Evolutionary conservation across 2,797 vertebrate species (phyloP), one percentile per base, ranked within the genome.

Genomic region (Allobates femoralis): DNA sequence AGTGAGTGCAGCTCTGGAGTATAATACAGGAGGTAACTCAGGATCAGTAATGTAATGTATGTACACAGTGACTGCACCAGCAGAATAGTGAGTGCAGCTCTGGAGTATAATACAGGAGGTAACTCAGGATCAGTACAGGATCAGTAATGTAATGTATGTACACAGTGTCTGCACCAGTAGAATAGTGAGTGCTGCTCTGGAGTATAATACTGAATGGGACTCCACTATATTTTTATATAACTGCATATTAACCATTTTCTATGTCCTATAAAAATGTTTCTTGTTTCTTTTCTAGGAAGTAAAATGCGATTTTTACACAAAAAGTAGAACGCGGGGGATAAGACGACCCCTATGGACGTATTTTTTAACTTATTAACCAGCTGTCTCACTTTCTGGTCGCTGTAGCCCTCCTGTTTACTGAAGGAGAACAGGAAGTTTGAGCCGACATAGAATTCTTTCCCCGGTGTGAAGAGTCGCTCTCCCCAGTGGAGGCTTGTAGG

Each of bases 281-380:
- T 66, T 37, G 66, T 90, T 91, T 60, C 88, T 4, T 89, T 71
- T 92, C 79, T 88, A 98, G 98, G 98, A 90, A 97, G 95, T 92
- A 99, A 98, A 93, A 99, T 99, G 96, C 98, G 99, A 92, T 99
- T 99, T 91, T 97, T 98, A 30, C 98, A 98, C 88, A 99, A 99
- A 92, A 99, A 98, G 89, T 99, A 95, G 94, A 79, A 84, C 15
- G 7, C 8, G 1, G 81, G 90, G 53, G 37, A 71, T 3, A 87
- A 80, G 50, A 56, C 77, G 3, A 0, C 75, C 55, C 5, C 76
- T 76, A 5, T 79, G 66, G 89, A 87, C 51, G 26, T 67, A 88
- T 34, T 86, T 46, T 90, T 62, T 83, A 87, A 87, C 50, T 79
- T 87, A 87, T 83, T 83, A 87, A 80, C 76, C 73, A 62, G 53